Evolutionary conservation across 2,888 invertebrate species (phyloP).

Genomic region (Meta bourneti): DNA sequence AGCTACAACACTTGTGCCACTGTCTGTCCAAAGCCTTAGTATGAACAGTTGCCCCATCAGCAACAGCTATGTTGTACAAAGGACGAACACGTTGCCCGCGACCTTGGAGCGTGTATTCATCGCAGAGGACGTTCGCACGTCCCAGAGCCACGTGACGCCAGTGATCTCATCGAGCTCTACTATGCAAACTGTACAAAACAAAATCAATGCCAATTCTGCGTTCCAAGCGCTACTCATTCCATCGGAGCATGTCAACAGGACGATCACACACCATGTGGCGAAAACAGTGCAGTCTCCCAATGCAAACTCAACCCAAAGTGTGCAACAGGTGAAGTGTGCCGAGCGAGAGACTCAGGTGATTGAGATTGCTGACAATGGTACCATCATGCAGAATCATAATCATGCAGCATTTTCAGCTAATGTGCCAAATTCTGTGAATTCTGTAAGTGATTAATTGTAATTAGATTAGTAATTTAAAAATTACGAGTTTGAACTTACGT

Average conservation of each 20-base stretch:
- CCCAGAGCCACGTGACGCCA: conserved; percentile 50
- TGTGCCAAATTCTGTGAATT: conserved; percentile 85
- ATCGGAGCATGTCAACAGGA: conserved; percentile 36
- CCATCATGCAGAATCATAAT: conserved; percentile 73
- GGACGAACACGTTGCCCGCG: conserved; percentile 44
- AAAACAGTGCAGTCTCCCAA: conserved; percentile 52
- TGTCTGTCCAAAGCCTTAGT: conserved; percentile 78
- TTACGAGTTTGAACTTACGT: too few species aligned
- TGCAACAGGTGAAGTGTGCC: conserved; percentile 37
- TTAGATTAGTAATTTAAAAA: too few species aligned
- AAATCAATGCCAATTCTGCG: conserved; percentile 62
- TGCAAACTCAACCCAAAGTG: conserved; percentile 20
- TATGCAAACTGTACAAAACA: conserved; percentile 51
- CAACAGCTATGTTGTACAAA: conserved; percentile 67
- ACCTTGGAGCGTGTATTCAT: conserved; percentile 28
- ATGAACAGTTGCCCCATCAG: conserved; percentile 48
- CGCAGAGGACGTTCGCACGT: conserved; percentile 42
- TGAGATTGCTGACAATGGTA: conserved; percentile 50
- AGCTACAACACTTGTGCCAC: conserved; percentile 74
- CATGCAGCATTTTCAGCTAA: conserved; percentile 85
- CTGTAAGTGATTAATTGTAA: neutral
- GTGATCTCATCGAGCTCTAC: conserved; percentile 46
- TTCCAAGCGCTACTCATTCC: conserved; percentile 68
- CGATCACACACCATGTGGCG: conserved; percentile 28
- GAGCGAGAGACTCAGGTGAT: conserved; percentile 1